Percentiles rank a stretch among this genome's conserved stretches.
These are phyloP conservation scores for Frankliniella intonsa DNA, from an alignment of 2,888 invertebrate species.

Conservation along the genomic window DNA sequence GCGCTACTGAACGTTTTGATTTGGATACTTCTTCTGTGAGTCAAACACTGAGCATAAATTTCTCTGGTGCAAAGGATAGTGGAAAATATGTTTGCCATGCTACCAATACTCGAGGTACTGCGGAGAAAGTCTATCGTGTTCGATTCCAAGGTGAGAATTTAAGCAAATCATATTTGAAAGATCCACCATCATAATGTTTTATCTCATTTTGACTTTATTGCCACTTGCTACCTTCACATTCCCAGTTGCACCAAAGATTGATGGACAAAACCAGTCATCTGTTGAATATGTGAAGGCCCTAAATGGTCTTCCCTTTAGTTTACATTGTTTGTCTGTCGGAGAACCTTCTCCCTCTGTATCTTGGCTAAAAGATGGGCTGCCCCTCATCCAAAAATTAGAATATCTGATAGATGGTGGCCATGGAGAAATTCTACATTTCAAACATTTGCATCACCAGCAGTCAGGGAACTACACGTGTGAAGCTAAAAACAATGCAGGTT, in stretches of 20 bases:
- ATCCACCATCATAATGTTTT: not conserved
- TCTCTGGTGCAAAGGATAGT: conserved; percentile 42
- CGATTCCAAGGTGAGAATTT: conserved; percentile 48
- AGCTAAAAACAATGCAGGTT: conserved; percentile 55
- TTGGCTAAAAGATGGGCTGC: conserved; percentile 56
- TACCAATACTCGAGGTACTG: conserved; percentile 55
- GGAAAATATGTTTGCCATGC: conserved; percentile 59
- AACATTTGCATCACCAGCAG: conserved; percentile 44
- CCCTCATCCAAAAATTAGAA: conserved; percentile 39
- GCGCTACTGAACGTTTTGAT: conserved; percentile 32
- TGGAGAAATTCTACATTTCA: conserved; percentile 47
- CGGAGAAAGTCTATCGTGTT: conserved; percentile 52
- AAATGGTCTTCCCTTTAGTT: conserved; percentile 48
- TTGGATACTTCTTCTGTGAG: conserved; percentile 28
- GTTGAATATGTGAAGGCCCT: conserved; percentile 38
- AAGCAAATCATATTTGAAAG: not conserved
- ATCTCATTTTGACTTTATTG: not conserved
- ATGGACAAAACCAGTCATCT: conserved; percentile 27
- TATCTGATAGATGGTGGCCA: not conserved
- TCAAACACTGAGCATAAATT: conserved; percentile 29
- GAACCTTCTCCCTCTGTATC: conserved; percentile 56
- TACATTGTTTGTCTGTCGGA: conserved; percentile 57
- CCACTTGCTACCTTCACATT: not conserved
- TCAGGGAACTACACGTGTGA: conserved; percentile 57
- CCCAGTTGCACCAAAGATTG: conserved; percentile 42